Evolutionary conservation across 2,113 vertebrate genomes (phyloP).

Genomic region (Gymnobelideus leadbeateri): DNA sequence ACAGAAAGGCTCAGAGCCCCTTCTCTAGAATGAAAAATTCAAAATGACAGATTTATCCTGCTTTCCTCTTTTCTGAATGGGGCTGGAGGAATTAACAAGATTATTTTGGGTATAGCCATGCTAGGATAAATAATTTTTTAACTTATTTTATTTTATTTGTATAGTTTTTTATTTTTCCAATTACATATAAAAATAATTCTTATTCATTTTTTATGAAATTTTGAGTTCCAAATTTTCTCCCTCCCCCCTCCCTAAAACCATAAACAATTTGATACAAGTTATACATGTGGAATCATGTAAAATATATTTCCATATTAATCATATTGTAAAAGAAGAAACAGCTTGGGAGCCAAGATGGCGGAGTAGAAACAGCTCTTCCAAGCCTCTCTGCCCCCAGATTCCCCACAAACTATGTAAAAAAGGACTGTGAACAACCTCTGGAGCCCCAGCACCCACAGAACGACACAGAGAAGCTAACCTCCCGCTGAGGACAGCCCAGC

Average conservation of each 20-base stretch:
- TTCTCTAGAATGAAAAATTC: not conserved
- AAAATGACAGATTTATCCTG: not conserved
- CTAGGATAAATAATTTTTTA: not conserved
- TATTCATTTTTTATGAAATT: not conserved
- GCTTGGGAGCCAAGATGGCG: too few species aligned
- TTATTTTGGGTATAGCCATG: not conserved
- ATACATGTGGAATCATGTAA: not conserved
- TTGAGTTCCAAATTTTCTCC: not conserved
- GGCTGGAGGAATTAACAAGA: not conserved
- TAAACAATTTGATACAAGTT: not conserved
- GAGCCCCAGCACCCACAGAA: too few species aligned
- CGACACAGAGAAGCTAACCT: too few species aligned
- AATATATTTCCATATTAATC: not conserved
- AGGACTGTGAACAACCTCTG: too few species aligned
- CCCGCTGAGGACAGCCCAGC: too few species aligned
- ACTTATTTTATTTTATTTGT: not conserved
- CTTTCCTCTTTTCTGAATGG: not conserved
- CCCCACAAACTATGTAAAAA: too few species aligned
- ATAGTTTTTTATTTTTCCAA: not conserved
- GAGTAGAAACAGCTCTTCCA: too few species aligned
- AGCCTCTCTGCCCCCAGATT: too few species aligned
- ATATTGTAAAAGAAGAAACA: not conserved
- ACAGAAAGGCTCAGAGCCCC: not conserved
- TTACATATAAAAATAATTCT: not conserved
- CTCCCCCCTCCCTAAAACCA: not conserved